These are phyloP conservation scores for Heliconius nattereri DNA, from an alignment of 1,140 invertebrate genomes.

Conservation along the genomic window DNA sequence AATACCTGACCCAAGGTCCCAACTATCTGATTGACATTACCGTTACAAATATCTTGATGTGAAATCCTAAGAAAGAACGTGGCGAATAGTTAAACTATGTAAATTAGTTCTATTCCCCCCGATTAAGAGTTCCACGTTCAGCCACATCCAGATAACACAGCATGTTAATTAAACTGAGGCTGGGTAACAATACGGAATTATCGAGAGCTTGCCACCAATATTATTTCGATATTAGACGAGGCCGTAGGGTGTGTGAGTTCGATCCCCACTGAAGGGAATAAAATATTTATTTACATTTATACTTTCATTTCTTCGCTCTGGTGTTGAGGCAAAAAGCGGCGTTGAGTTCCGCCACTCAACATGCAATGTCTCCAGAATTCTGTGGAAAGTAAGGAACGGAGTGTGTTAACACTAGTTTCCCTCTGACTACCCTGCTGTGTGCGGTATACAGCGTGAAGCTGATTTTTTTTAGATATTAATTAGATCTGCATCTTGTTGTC, in stretches of 20 bases:
- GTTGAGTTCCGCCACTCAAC: too few relatives aligned
- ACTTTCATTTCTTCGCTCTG: too few relatives aligned
- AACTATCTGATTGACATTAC: constrained; percentile 39
- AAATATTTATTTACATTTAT: too few relatives aligned
- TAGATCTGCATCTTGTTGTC: too few relatives aligned
- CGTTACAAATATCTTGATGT: constrained; percentile 45
- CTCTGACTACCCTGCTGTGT: too few relatives aligned
- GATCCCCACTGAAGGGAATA: too few relatives aligned
- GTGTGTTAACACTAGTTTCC: too few relatives aligned
- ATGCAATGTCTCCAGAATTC: too few relatives aligned
- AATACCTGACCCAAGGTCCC: constrained; percentile 31
- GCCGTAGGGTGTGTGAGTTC: too few relatives aligned
- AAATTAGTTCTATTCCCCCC: constrained; percentile 54
- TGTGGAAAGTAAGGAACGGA: too few relatives aligned
- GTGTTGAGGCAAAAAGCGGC: too few relatives aligned
- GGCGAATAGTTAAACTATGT: constrained; percentile 71
- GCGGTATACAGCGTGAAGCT: too few relatives aligned
- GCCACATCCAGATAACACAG: constrained; percentile 52
- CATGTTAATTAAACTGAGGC: constrained; percentile 62
- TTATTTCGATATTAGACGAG: constrained; percentile 12
- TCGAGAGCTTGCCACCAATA: constrained; percentile 35
- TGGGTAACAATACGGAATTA: constrained; percentile 45
- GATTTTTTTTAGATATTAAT: neutral
- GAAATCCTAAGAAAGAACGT: constrained; percentile 63
- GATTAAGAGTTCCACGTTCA: constrained; percentile 64